Base-by-base conservation (phyloP, 2,113 vertebrate species). In the Microtus richardsoni region DNA sequence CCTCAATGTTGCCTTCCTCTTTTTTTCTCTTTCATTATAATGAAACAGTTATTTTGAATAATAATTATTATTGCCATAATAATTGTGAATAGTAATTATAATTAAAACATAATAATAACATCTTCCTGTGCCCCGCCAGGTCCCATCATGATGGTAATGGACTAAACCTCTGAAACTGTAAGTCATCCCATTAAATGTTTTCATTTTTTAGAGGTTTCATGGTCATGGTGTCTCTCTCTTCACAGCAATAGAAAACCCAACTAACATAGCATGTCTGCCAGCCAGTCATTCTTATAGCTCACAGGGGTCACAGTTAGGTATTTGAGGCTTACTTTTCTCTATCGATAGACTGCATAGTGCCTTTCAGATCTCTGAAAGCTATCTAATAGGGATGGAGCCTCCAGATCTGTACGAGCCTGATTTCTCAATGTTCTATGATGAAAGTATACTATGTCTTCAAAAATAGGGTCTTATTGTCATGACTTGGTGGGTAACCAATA, bases 41-140 rank as follows among this genome's bases (percentile, higher is more conserved):
- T 82, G 5, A 82, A 13, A 80, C 2, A n/a, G 33, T 58, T 80
- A 58, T n/a, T 58, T 7, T 7, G 7, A 74, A 74, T 24, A 39
- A n/a, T 9, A 39, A n/a, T 9, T 4, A 9, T 73, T 41, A 74
- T 24, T 49, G 49, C 11, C 12, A 58, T 21, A 58, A 58, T 58
- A 58, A 58, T 58, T 49, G 2, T 49, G 49, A 49, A 49, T 49
- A 49, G 49, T 13, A 49, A 49, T 19, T 54, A 36, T 47, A 54
- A 22, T 24, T 58, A 80, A 21, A 39, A 21, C 8, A n/a, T 58
- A 58, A n/a, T 24, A 58, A n/a, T 9, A 19, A 71, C n/a, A 73
- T 22, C 36, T 73, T 3, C 19, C 70, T 73, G 17, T 21, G 4
- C 9, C 17, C 17, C 0, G 1, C 17, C 19, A 9, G 1, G 3